Evolutionary conservation across 2,888 invertebrate genomes (phyloP).

Genomic region (Cosmia pyralina): DNA sequence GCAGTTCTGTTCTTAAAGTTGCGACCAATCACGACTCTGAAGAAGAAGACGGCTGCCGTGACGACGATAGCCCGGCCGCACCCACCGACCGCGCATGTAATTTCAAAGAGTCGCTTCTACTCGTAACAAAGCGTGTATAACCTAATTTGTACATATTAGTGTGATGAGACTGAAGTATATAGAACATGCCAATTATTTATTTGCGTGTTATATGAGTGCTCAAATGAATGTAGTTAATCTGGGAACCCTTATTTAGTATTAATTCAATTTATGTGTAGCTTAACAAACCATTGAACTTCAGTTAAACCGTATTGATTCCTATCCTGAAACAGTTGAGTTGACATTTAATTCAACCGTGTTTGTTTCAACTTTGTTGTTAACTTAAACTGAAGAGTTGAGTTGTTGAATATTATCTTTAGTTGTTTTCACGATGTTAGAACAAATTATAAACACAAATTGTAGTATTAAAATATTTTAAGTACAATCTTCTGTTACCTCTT

Average conservation of each 20-base stretch:
- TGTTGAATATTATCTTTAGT: slow-evolving; percentile 54
- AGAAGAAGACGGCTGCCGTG: slow-evolving; percentile 89
- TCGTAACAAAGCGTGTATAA: slow-evolving; percentile 89
- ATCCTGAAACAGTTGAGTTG: slow-evolving; percentile 65
- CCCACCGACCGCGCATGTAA: slow-evolving; percentile 85
- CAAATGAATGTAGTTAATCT: slow-evolving; percentile 73
- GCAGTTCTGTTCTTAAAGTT: slow-evolving; percentile 96
- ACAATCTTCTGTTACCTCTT: slow-evolving; percentile 90
- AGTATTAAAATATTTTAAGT: slow-evolving; percentile 86
- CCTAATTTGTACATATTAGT: slow-evolving; percentile 89
- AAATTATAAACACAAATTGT: slow-evolving; percentile 74
- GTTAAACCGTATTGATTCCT: slow-evolving; percentile 73
- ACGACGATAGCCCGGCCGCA: slow-evolving; percentile 86
- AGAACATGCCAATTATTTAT: slow-evolving; percentile 85
- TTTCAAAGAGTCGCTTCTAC: slow-evolving; percentile 92
- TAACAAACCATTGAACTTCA: slow-evolving; percentile 72
- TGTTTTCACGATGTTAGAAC: slow-evolving; percentile 60
- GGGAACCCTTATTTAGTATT: slow-evolving; percentile 65
- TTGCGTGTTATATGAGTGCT: slow-evolving; percentile 82
- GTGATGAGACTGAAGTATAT: slow-evolving; percentile 89
- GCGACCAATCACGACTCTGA: slow-evolving; percentile 91
- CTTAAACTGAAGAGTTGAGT: slow-evolving; percentile 41
- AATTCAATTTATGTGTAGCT: slow-evolving; percentile 62
- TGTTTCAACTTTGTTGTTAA: slow-evolving; percentile 49
- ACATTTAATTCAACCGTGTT: slow-evolving; percentile 57